phyloP scores from a whole-genome alignment of 2,797 vertebrate genomes.

The Chrysocyon brachyurus region DNA sequence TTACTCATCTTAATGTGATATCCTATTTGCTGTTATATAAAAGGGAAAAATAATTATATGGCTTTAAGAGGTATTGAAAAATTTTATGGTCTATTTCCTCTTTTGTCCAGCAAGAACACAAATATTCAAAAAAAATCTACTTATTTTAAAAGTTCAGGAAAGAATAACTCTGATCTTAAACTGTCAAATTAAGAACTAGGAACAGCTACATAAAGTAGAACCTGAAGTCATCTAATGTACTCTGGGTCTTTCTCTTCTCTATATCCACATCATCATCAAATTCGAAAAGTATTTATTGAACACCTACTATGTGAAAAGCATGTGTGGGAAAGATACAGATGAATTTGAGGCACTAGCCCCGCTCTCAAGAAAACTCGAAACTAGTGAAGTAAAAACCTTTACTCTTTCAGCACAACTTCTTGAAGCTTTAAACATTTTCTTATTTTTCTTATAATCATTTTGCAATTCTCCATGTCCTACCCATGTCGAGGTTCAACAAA shows the following conservation, averaged over 20 bases:
- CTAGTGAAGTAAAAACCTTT: not conserved
- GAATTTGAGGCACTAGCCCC: not conserved
- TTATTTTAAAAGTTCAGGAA: slow-evolving; percentile 53
- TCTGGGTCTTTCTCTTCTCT: slow-evolving; percentile 50
- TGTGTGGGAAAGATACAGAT: not conserved
- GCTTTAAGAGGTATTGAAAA: slow-evolving; percentile 64
- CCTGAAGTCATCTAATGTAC: not conserved
- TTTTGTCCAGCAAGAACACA: slow-evolving; percentile 66
- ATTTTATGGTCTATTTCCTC: slow-evolving; percentile 72
- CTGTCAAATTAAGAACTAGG: slow-evolving; percentile 62
- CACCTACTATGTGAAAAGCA: not conserved
- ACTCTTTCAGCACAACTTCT: not conserved
- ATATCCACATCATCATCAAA: not conserved
- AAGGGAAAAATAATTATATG: slow-evolving; percentile 68
- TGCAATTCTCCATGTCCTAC: slow-evolving; percentile 20
- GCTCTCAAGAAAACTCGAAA: not conserved
- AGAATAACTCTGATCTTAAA: slow-evolving; percentile 58
- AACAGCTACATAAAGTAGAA: slow-evolving; percentile 30
- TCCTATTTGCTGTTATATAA: slow-evolving; percentile 73
- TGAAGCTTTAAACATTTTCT: not conserved
- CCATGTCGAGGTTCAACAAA: not conserved
- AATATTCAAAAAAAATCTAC: not conserved
- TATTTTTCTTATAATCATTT: slow-evolving; percentile 33
- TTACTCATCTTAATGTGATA: slow-evolving; percentile 79
- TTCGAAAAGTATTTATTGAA: slow-evolving; percentile 43